A percentile compares a stretch with the other conserved stretches of the same genome.
phyloP scores from a whole-genome alignment of 2,888 invertebrate species.

The Melinaea menophilus region DNA sequence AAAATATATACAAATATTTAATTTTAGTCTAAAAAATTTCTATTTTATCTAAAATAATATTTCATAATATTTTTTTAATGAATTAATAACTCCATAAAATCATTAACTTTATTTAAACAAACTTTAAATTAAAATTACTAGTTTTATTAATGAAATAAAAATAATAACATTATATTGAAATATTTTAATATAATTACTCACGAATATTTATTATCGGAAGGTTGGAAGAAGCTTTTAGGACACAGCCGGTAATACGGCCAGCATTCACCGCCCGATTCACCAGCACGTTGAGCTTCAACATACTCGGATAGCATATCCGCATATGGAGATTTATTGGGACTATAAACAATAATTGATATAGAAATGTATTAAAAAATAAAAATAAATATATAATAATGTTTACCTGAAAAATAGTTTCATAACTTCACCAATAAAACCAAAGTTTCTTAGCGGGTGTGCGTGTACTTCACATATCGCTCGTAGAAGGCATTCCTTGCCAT shows the following conservation, averaged over 20 bases:
- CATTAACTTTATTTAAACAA: too few species aligned
- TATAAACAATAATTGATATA: constrained; percentile 45
- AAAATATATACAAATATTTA: background rate
- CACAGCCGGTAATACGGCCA: constrained; percentile 91
- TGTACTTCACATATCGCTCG: constrained; percentile 92
- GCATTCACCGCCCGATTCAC: constrained; percentile 87
- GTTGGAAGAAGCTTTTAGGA: constrained; percentile 86
- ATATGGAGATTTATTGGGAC: constrained; percentile 90
- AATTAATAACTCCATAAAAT: too few species aligned
- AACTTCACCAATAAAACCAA: constrained; percentile 89
- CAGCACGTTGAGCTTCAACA: constrained; percentile 87
- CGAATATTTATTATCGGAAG: constrained; percentile 73
- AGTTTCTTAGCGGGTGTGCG: constrained; percentile 85
- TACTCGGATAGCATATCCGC: constrained; percentile 85
- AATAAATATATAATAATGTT: background rate
- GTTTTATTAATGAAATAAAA: too few species aligned
- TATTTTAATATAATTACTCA: constrained; percentile 43
- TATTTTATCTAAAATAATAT: too few species aligned
- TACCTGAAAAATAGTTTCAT: constrained; percentile 90
- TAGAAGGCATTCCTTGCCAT: constrained; percentile 89
- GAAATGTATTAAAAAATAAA: background rate
- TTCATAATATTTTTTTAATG: too few species aligned
- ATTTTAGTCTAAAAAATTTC: too few species aligned
- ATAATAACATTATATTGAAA: background rate
- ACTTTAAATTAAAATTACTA: too few species aligned